Percentiles rank a stretch among this genome's conserved stretches.
phyloP scores from a whole-genome alignment of 2,113 vertebrate species.

The Peromyscus polionotus region DNA sequence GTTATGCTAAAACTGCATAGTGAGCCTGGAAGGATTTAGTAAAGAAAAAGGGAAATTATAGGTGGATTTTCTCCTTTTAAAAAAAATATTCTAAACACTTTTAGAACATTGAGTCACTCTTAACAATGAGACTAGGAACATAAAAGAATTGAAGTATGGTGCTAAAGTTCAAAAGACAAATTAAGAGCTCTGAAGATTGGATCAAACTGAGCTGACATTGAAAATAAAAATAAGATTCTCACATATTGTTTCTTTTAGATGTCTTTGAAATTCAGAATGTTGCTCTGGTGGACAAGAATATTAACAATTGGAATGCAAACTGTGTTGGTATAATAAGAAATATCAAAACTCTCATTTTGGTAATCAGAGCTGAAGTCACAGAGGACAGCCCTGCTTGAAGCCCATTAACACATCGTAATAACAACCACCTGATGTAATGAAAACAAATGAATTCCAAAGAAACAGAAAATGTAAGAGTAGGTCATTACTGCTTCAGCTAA shows the following conservation, averaged over 20 bases:
- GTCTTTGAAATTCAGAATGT: conserved; percentile 74
- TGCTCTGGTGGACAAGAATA: conserved; percentile 72
- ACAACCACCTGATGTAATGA: conserved; percentile 83
- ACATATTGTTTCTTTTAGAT: conserved; percentile 31
- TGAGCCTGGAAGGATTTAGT: not conserved
- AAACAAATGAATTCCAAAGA: conserved; percentile 80
- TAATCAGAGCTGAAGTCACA: conserved; percentile 73
- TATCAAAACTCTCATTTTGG: conserved; percentile 70
- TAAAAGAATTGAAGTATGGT: conserved; percentile 35
- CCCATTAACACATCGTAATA: conserved; percentile 85
- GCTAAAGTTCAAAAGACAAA: conserved; percentile 41
- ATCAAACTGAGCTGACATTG: conserved; percentile 33
- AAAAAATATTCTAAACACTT: not conserved
- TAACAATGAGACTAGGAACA: not conserved
- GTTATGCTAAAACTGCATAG: not conserved
- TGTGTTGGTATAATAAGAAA: conserved; percentile 79
- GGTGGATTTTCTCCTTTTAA: not conserved
- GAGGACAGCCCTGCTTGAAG: conserved; percentile 78
- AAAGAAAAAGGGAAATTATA: not conserved
- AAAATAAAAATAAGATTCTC: conserved; percentile 67
- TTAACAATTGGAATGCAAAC: conserved; percentile 79
- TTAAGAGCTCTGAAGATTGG: not conserved
- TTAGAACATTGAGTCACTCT: not conserved
- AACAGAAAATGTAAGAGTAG: conserved; percentile 73
- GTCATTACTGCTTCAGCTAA: conserved; percentile 75